Conservation (phyloP, 2,113 vertebrate genomes). For the Phaethornis superciliosus region DNA sequence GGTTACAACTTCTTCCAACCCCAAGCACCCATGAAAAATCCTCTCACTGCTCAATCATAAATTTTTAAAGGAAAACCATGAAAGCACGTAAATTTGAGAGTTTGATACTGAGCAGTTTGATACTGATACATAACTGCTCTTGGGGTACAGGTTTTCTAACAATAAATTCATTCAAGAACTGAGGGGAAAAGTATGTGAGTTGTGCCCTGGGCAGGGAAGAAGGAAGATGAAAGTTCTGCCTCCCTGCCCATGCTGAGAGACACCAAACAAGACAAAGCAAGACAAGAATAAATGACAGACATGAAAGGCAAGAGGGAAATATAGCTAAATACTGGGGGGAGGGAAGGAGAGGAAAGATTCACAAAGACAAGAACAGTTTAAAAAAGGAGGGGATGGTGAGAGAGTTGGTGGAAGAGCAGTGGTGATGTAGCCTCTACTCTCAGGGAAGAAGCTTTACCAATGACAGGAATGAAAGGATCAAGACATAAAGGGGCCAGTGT, state of each 20-base stretch:
- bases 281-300: not conserved
- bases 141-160: not conserved
- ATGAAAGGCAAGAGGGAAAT: not conserved
- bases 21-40: not conserved
- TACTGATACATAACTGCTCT: not conserved
- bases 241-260: not conserved
- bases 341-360: not conserved
- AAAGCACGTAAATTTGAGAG: not conserved
- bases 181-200: not conserved
- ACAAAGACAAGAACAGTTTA: not conserved
- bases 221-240: not conserved
- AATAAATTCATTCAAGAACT: not conserved
- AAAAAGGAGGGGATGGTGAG: not conserved
- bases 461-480: not conserved
- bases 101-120: accelerated
- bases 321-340: not conserved
- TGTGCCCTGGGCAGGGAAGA: not conserved
- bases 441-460: not conserved
- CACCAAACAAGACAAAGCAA: not conserved
- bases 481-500: not conserved
- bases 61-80: not conserved
- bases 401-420: not conserved
- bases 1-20: not conserved
- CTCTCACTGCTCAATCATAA: not conserved
- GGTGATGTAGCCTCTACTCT: not conserved